These are phyloP conservation scores for Alouatta caraya DNA, from an alignment of 2,797 vertebrate genomes.

Conservation along the genomic window DNA sequence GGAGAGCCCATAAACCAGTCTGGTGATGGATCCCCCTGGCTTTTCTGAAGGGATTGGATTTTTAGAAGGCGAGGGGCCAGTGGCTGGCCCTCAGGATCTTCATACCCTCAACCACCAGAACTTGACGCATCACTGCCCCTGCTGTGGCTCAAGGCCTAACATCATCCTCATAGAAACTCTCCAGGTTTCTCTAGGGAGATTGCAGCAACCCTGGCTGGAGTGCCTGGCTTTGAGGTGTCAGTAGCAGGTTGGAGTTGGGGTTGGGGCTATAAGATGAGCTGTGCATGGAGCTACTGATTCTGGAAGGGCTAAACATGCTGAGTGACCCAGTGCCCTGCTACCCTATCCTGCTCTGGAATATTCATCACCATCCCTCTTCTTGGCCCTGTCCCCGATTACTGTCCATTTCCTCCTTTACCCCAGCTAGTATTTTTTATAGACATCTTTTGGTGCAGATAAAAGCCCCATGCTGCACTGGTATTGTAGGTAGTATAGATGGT, in stretches of 20 bases:
- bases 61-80: slow-evolving; percentile 73
- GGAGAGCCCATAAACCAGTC: slow-evolving; percentile 81
- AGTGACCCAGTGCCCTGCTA: slow-evolving; percentile 91
- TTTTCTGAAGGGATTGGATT: slow-evolving; percentile 81
- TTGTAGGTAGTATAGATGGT: background rate
- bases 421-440: slow-evolving; percentile 50
- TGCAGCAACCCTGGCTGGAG: slow-evolving; percentile 90
- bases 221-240: slow-evolving; percentile 94
- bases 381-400: background rate
- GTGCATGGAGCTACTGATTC: slow-evolving; percentile 89
- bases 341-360: slow-evolving; percentile 93
- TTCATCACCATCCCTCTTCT: slow-evolving; percentile 73
- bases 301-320: slow-evolving; percentile 92
- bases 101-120: slow-evolving; percentile 88
- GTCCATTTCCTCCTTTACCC: slow-evolving; percentile 38
- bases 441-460: background rate
- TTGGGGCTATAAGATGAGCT: slow-evolving; percentile 89
- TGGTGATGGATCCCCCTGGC: slow-evolving; percentile 83
- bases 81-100: slow-evolving; percentile 81
- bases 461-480: background rate
- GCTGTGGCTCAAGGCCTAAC: slow-evolving; percentile 88
- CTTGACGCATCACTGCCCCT: slow-evolving; percentile 83
- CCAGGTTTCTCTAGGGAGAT: slow-evolving; percentile 95
- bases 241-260: slow-evolving; percentile 82
- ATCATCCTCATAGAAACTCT: slow-evolving; percentile 91